A percentile compares a stretch with the other conserved stretches of the same genome.
Conservation (phyloP, 92 coral and sea anemone genomes). For the Virgularia gustaviana region DNA sequence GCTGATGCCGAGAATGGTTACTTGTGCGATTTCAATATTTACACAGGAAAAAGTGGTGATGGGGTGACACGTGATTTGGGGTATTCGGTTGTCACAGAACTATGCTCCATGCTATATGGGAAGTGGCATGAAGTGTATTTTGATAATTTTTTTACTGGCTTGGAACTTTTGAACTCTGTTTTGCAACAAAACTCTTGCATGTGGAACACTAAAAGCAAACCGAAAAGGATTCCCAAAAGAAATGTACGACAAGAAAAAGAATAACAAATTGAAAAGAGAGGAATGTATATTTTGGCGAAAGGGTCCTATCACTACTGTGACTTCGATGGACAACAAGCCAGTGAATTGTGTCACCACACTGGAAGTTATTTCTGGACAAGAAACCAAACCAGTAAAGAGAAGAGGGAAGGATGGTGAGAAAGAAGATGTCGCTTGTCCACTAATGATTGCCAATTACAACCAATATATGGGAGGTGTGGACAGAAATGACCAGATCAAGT, state of each 20-base stretch:
- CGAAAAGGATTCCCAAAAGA: constrained; percentile 17
- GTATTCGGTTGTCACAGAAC: constrained; percentile 37
- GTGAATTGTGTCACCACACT: constrained; percentile 8
- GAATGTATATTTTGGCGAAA: constrained; percentile 27
- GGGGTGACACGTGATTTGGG: constrained; percentile 19
- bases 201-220: constrained; percentile 11
- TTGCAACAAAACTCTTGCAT: constrained; percentile 19
- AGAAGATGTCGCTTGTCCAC: constrained; percentile 19
- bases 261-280: constrained; percentile 24
- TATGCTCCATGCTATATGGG: constrained; percentile 30
- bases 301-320: constrained; percentile 34
- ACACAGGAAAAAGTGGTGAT: constrained; percentile 29
- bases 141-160: constrained; percentile 42
- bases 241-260: no score
- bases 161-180: constrained; percentile 16
- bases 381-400: constrained; percentile 16
- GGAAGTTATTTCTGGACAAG: constrained; percentile 5
- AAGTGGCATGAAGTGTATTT: constrained; percentile 42
- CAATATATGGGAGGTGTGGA: no score
- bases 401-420: constrained; percentile 41
- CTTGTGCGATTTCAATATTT: constrained; percentile 33
- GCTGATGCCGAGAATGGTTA: constrained; percentile 31
- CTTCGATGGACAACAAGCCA: constrained; percentile 37
- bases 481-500: no score
- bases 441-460: constrained; percentile 22